Percentiles rank a stretch among this genome's conserved stretches.
phyloP scores from a whole-genome alignment of 2,888 invertebrate species.

The Phlogophora meticulosa region DNA sequence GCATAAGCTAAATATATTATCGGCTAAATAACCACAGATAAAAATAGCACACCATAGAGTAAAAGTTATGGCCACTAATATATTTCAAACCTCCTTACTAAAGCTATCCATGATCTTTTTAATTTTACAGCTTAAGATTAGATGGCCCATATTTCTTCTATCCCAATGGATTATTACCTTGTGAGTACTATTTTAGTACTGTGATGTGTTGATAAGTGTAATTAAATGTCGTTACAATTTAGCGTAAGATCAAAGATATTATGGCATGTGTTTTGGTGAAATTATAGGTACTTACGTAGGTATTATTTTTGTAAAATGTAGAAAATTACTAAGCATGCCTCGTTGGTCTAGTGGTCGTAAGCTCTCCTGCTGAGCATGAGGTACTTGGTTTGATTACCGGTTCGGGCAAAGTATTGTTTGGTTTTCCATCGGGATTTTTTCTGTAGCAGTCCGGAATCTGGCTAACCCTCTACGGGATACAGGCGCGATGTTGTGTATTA shows the following conservation, averaged over 20 bases:
- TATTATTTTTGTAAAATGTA: slow-evolving; percentile 12
- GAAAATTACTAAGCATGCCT: too few relatives aligned
- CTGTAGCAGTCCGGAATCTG: too few relatives aligned
- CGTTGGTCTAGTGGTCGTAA: too few relatives aligned
- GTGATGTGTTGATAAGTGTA: slow-evolving; percentile 40
- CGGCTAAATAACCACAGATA: slow-evolving; percentile 9
- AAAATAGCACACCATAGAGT: slow-evolving; percentile 35
- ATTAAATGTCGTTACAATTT: slow-evolving; percentile 46
- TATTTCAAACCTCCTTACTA: slow-evolving; percentile 31
- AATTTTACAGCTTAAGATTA: slow-evolving; percentile 29
- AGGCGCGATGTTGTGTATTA: too few relatives aligned
- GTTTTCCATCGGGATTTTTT: too few relatives aligned
- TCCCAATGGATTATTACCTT: slow-evolving; percentile 14
- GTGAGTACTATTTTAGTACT: slow-evolving; percentile 24
- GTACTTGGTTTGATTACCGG: too few relatives aligned
- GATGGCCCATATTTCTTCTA: slow-evolving; percentile 23
- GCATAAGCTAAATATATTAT: slow-evolving; percentile 15
- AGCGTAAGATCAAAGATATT: slow-evolving; percentile 23
- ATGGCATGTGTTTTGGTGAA: not conserved
- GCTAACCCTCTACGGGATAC: too few relatives aligned
- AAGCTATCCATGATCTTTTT: slow-evolving; percentile 53
- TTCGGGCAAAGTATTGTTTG: too few relatives aligned
- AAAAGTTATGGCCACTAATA: slow-evolving; percentile 41
- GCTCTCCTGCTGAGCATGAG: too few relatives aligned
- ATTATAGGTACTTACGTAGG: not conserved